These are phyloP conservation scores for Penelope pileata DNA, from an alignment of 2,113 vertebrate genomes.

Conservation along the genomic window DNA sequence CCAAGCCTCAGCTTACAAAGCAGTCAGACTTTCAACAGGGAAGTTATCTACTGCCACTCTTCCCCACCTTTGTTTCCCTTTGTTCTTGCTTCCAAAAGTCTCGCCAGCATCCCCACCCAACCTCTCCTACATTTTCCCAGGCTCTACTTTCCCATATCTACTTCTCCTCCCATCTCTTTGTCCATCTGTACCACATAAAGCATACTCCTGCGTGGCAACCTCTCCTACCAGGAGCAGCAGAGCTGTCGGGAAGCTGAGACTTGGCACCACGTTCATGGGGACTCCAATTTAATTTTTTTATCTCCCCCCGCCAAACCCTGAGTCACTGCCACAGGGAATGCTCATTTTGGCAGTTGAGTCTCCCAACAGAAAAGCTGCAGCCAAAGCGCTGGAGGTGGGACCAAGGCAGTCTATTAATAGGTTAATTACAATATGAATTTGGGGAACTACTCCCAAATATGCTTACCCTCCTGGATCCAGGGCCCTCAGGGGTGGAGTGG, in stretches of 20 bases:
- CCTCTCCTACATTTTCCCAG: not conserved
- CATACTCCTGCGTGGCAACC: not conserved
- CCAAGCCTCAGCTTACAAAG: not conserved
- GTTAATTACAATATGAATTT: conserved; percentile 52
- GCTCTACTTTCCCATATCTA: not conserved
- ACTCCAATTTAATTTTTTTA: conserved; percentile 18
- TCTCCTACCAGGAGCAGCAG: not conserved
- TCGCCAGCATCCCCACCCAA: not conserved
- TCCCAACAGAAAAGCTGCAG: conserved; percentile 51
- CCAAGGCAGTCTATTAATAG: conserved; percentile 54
- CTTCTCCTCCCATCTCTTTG: not conserved
- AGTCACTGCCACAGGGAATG: conserved; percentile 20
- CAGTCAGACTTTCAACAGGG: not conserved
- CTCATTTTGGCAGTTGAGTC: conserved; percentile 1
- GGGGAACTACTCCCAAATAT: conserved; percentile 40
- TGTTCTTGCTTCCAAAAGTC: not conserved
- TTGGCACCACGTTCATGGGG: not conserved
- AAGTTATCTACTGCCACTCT: not conserved
- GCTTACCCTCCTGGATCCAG: conserved; percentile 41
- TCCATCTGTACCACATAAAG: not conserved
- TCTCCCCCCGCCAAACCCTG: not conserved
- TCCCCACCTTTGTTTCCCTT: not conserved
- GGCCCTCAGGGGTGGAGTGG: conserved; percentile 13
- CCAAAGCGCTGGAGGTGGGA: conserved; percentile 40
- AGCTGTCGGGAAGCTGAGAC: not conserved